phyloP scores from a whole-genome alignment of 1,140 invertebrate species.

The Halictus rubicundus region DNA sequence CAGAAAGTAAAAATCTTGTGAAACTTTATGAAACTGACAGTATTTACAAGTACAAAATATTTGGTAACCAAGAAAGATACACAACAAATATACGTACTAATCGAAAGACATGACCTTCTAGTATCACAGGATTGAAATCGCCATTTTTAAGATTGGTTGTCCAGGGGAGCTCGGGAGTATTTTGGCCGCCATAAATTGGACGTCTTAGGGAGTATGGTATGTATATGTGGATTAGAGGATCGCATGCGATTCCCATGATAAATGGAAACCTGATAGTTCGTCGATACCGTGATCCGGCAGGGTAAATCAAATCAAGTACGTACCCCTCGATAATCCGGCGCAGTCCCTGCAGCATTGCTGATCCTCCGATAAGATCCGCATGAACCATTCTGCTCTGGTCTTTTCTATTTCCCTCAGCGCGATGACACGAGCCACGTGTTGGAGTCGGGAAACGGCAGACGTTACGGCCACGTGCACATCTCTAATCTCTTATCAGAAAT shows the following conservation, averaged over 20 bases:
- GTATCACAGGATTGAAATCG: too few species aligned
- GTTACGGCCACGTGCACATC: constrained; percentile 46
- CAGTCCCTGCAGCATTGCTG: constrained; percentile 30
- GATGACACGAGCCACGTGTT: constrained; percentile 60
- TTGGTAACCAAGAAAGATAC: too few species aligned
- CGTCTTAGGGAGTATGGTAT: too few species aligned
- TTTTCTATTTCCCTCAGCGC: constrained; percentile 61
- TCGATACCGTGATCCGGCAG: background rate
- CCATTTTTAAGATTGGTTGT: too few species aligned
- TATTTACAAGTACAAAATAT: too few species aligned
- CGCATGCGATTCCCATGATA: constrained; percentile 22
- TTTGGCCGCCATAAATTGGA: too few species aligned
- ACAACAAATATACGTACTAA: too few species aligned
- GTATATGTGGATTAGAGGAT: too few species aligned
- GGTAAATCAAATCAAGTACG: constrained; percentile 52
- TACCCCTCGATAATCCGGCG: constrained; percentile 36
- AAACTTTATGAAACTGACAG: too few species aligned
- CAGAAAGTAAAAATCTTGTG: too few species aligned
- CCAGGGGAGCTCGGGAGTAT: too few species aligned
- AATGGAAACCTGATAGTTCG: constrained; percentile 36
- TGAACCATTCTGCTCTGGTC: constrained; percentile 46
- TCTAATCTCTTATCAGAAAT: constrained; percentile 57
- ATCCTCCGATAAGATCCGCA: constrained; percentile 47
- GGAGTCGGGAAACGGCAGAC: constrained; percentile 17
- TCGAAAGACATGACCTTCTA: too few species aligned